Evolutionary conservation across 2,113 vertebrate genomes (phyloP).

Genomic region (Chaenocephalus aceratus): DNA sequence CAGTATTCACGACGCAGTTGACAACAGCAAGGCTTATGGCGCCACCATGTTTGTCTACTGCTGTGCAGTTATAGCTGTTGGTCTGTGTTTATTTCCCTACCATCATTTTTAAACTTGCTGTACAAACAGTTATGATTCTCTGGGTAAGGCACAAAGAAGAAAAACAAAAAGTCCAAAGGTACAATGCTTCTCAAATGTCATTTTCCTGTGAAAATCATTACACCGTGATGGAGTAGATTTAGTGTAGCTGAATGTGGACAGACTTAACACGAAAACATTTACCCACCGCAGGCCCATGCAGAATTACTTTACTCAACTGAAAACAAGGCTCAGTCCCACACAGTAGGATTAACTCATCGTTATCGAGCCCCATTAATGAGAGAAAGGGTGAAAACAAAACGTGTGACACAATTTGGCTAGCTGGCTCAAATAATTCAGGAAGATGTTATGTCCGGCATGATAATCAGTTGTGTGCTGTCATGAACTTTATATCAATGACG

Average conservation of each 20-base stretch:
- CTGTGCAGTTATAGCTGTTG: constrained; percentile 44
- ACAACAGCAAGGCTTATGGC: constrained; percentile 70
- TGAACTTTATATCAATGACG: constrained; percentile 23
- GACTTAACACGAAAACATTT: constrained; percentile 60
- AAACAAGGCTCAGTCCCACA: constrained; percentile 40
- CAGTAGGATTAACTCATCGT: constrained; percentile 41
- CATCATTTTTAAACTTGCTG: constrained; percentile 47
- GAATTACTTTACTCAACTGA: constrained; percentile 27
- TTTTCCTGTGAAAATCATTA: constrained; percentile 58
- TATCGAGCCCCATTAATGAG: constrained; percentile 20
- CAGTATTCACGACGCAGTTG: constrained; percentile 70
- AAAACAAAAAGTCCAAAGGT: constrained; percentile 13
- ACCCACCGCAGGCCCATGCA: constrained; percentile 55
- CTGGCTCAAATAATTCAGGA: constrained; percentile 21
- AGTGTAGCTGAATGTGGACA: constrained; percentile 35
- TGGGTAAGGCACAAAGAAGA: constrained; percentile 34
- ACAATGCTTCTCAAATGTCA: constrained; percentile 34
- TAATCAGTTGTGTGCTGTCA: constrained; percentile 31
- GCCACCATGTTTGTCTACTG: constrained; percentile 67
- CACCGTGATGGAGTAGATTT: constrained; percentile 27
- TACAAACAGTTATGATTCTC: constrained; percentile 60
- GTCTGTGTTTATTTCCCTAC: constrained; percentile 63
- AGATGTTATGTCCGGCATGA: constrained; percentile 7
- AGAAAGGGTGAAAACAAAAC: constrained; percentile 26
- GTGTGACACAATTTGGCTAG: constrained; percentile 18